A percentile compares a stretch with the other conserved stretches of the same genome.
These are phyloP conservation scores for Drosophila neocordata DNA, from an alignment of 1,140 invertebrate genomes.

Conservation along the genomic window DNA sequence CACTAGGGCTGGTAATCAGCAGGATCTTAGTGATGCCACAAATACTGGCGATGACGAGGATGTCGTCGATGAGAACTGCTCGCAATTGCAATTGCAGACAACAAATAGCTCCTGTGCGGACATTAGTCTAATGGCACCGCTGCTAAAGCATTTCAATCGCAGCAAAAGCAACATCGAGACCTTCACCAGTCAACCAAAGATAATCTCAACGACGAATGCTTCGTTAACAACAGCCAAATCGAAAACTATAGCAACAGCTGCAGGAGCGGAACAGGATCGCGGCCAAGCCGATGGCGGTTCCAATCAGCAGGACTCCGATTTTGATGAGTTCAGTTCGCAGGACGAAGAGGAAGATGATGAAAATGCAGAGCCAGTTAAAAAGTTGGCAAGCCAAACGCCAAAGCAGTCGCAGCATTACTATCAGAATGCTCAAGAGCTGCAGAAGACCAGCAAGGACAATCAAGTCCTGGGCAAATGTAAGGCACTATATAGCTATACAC, in stretches of 20 bases:
- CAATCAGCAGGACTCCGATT: constrained; percentile 90
- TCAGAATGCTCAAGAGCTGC: constrained; percentile 38
- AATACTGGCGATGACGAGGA: constrained; percentile 58
- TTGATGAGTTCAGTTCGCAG: constrained; percentile 91
- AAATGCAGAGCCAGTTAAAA: constrained; percentile 21
- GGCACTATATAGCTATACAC: constrained; percentile 94
- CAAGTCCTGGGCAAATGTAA: constrained; percentile 85
- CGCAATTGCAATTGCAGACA: constrained; percentile 56
- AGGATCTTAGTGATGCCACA: constrained; percentile 80
- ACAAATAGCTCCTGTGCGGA: constrained; percentile 65
- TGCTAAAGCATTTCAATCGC: constrained; percentile 66
- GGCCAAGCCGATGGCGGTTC: constrained; percentile 93
- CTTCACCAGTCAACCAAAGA: constrained; percentile 77
- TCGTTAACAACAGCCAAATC: constrained; percentile 46
- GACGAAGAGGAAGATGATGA: constrained; percentile 85
- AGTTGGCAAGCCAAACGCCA: constrained; percentile 4
- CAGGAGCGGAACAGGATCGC: constrained; percentile 84
- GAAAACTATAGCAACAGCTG: constrained; percentile 33
- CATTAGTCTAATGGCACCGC: constrained; percentile 45
- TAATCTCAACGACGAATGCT: constrained; percentile 67
- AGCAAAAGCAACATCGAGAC: constrained; percentile 82
- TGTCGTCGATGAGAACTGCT: constrained; percentile 37
- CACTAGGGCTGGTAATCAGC: constrained; percentile 60
- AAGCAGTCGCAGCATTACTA: background rate
- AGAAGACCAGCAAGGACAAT: constrained; percentile 35